Base-by-base conservation (phyloP, 2,888 invertebrate genomes). In the Acanthosoma haemorrhoidale region DNA sequence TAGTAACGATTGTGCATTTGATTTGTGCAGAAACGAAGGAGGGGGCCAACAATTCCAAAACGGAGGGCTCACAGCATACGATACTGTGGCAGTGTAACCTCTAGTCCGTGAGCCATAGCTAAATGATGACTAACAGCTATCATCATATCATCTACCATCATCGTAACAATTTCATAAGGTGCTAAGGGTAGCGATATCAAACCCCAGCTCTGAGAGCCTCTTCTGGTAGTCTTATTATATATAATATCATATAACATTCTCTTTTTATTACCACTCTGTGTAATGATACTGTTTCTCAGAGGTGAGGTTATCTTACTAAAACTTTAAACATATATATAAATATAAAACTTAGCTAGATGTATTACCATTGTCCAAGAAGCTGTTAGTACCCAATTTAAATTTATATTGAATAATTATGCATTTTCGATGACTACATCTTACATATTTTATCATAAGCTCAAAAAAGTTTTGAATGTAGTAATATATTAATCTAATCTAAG, bases 11-110 rank as follows among this genome's bases (percentile, higher is more conserved):
- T 31, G 57, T n/a, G n/a, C n/a, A n/a, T 57, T 58, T 21, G 21
- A 43, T 51, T 18, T 39, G 38, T 18, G 75, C 84, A 94, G 94
- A 92, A 92, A 93, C 90, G 93, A 94, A 92, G 90, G 91, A 86
- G 85, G 88, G 87, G 88, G 87, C 86, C 85, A 80, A 78, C 83
- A 83, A 82, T 82, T 82, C 82, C 88, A 90, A 87, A 88, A 81
- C 81, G 86, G 88, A 85, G 92, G 92, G 90, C 89, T 92, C 92
- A 91, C 93, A 92, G 90, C 94, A 91, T 93, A 93, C 92, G 92
- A 94, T 92, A 93, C 93, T 91, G 91, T 94, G 92, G 94, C 94
- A 92, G 93, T 94, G 92, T 94, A 93, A 94, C 86, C 87, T 93
- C 88, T 93, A 91, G 74, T 74, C 73, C 70, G 63, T 63, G 72